These are phyloP conservation scores for Aegypius monachus DNA, from an alignment of 2,113 vertebrate genomes.

Conservation along the genomic window DNA sequence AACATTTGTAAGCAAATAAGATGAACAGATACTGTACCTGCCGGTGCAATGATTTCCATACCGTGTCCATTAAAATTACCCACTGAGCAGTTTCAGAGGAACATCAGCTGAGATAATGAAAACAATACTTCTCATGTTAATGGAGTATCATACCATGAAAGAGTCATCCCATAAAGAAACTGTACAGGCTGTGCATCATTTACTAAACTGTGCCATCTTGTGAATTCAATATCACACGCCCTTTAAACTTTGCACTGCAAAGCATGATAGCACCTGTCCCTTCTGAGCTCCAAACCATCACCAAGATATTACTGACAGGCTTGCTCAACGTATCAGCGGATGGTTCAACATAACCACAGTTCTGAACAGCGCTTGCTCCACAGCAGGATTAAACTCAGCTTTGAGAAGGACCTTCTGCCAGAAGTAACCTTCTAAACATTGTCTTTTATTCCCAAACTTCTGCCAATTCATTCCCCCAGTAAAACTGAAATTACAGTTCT, in stretches of 20 bases:
- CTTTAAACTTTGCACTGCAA: not conserved
- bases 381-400: not conserved
- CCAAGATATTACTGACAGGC: not conserved
- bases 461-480: not conserved
- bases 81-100: not conserved
- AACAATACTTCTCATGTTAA: not conserved
- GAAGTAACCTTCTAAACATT: not conserved
- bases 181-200: not conserved
- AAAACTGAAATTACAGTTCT: not conserved
- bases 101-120: not conserved
- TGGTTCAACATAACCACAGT: not conserved
- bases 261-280: not conserved
- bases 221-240: not conserved
- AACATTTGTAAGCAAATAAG: not conserved
- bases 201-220: not conserved
- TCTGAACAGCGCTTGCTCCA: not conserved
- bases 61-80: not conserved
- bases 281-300: not conserved
- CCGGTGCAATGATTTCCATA: not conserved
- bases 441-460: not conserved
- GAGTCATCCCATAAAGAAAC: not conserved
- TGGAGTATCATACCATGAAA: not conserved
- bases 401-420: not conserved
- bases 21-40: not conserved
- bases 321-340: fast-evolving